Percentiles rank a stretch among this genome's conserved stretches.
Evolutionary conservation across 2,888 invertebrate species (phyloP).

Genomic region (Bombylius major): DNA sequence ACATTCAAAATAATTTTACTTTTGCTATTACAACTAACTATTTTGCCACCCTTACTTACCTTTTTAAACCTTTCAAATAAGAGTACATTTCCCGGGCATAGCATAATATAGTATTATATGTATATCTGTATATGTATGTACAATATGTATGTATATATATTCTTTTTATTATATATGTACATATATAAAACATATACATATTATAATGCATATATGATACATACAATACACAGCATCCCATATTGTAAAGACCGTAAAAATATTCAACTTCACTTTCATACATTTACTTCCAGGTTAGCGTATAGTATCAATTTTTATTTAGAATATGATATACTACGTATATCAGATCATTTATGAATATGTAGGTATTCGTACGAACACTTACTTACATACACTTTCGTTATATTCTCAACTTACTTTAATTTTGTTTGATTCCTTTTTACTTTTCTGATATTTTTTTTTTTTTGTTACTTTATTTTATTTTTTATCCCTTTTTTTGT

Average conservation of each 20-base stretch:
- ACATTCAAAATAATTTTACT: not conserved
- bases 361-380: too few relatives aligned
- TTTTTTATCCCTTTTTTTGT: too few relatives aligned
- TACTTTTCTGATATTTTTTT: too few relatives aligned
- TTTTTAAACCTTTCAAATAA: not conserved
- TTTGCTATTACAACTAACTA: not conserved
- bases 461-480: too few relatives aligned
- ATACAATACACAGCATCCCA: not conserved
- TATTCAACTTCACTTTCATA: slow-evolving; percentile 8
- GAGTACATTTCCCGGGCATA: slow-evolving; percentile 6
- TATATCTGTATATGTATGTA: not conserved
- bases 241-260: not conserved
- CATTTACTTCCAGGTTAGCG: slow-evolving; percentile 1
- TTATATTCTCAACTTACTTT: too few relatives aligned
- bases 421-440: too few relatives aligned
- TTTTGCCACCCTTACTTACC: not conserved
- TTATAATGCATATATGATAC: too few relatives aligned
- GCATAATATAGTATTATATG: not conserved
- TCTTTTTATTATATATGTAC: too few relatives aligned
- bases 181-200: too few relatives aligned
- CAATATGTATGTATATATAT: not conserved
- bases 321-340: not conserved
- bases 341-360: too few relatives aligned
- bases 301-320: not conserved
- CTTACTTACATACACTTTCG: too few relatives aligned